These are phyloP conservation scores for Anniella stebbinsi DNA, from an alignment of 2,797 vertebrate species.

Conservation along the genomic window DNA sequence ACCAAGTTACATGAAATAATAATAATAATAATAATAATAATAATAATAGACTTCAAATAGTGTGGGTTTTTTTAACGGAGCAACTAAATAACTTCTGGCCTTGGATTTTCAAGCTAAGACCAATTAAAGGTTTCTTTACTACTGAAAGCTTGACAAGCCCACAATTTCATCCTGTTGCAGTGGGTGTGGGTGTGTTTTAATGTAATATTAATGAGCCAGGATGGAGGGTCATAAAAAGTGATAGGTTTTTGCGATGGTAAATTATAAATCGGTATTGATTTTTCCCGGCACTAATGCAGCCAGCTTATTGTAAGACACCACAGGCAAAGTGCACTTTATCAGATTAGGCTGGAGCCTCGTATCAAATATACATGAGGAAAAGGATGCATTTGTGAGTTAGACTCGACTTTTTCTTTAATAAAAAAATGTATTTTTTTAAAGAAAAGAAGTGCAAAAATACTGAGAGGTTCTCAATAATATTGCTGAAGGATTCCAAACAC, in stretches of 20 bases:
- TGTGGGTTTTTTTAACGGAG: conserved; percentile 25
- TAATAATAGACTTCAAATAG: neutral
- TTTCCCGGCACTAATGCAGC: conserved; percentile 89
- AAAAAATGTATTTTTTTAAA: conserved; percentile 80
- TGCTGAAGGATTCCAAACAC: conserved; percentile 73
- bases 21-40: conserved; percentile 28
- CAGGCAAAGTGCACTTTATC: conserved; percentile 92
- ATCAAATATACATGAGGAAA: conserved; percentile 93
- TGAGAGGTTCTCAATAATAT: conserved; percentile 77
- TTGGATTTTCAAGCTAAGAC: conserved; percentile 81
- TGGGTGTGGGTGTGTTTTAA: conserved; percentile 84
- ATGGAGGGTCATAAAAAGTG: conserved; percentile 97
- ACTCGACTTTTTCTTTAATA: conserved; percentile 80
- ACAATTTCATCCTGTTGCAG: conserved; percentile 82
- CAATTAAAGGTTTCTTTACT: conserved; percentile 85
- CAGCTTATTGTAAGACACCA: conserved; percentile 91
- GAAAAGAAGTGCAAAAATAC: conserved; percentile 75
- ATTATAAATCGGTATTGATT: conserved; percentile 99
- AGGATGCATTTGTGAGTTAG: conserved; percentile 86
- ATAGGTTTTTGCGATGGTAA: conserved; percentile 97
- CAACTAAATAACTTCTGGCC: conserved; percentile 76
- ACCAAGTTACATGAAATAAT: conserved; percentile 43
- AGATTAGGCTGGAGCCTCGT: conserved; percentile 88
- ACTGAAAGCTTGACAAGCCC: conserved; percentile 81
- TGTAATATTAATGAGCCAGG: conserved; percentile 98